phyloP scores from a whole-genome alignment of 1,140 invertebrate species.

The Drosophila seguyi region DNA sequence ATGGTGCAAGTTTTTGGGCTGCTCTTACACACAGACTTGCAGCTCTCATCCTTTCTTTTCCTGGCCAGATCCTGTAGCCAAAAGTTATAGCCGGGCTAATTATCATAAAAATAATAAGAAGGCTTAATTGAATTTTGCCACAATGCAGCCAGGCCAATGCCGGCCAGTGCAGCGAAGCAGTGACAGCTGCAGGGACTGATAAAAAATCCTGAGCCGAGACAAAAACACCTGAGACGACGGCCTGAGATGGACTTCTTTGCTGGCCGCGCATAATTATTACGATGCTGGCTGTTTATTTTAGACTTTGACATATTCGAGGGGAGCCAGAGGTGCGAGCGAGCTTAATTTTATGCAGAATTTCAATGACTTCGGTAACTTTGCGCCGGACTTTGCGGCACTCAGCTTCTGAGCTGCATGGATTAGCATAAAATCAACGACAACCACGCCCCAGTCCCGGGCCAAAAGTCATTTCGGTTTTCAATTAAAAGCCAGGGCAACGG shows the following conservation, averaged over 20 bases:
- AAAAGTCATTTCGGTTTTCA: constrained; percentile 70
- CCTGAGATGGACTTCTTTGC: constrained; percentile 8
- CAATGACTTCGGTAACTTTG: constrained; percentile 50
- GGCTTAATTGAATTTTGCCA: constrained; percentile 70
- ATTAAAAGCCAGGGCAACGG: constrained; percentile 62
- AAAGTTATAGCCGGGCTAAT: constrained; percentile 48
- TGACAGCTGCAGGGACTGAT: constrained; percentile 42
- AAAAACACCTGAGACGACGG: constrained; percentile 30
- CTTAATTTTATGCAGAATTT: constrained; percentile 78
- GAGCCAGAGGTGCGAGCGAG: constrained; percentile 10
- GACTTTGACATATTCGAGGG: constrained; percentile 63
- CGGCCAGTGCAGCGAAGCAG: background rate
- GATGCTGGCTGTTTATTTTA: constrained; percentile 70
- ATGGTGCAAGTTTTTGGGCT: constrained; percentile 22
- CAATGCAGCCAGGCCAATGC: constrained; percentile 50
- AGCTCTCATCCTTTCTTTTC: background rate
- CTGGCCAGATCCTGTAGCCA: constrained; percentile 4
- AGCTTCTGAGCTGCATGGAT: constrained; percentile 72
- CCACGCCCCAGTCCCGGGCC: constrained; percentile 25
- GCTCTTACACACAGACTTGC: constrained; percentile 27
- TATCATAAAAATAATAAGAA: constrained; percentile 80
- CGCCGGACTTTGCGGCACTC: constrained; percentile 50
- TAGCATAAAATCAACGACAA: constrained; percentile 75
- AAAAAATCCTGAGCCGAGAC: constrained; percentile 55
- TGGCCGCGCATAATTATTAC: constrained; percentile 72